phyloP scores from a whole-genome alignment of 2,797 vertebrate genomes.

The Alcedo atthis region DNA sequence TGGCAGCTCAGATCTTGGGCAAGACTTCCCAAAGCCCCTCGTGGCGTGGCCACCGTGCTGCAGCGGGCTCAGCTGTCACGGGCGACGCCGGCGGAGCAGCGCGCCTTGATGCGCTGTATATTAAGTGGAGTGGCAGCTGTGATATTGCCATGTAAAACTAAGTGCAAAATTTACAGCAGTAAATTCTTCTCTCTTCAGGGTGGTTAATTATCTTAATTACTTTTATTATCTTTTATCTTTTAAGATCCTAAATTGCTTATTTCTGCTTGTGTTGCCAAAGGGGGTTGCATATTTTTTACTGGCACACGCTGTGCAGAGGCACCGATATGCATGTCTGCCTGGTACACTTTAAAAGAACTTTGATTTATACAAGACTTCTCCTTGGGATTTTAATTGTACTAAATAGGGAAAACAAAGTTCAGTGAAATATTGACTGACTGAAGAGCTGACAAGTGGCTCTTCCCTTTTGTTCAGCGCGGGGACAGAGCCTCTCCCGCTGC shows the following conservation, averaged over 20 bases:
- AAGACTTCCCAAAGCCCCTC: background rate
- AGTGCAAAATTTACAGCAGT: constrained; percentile 81
- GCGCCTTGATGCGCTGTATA: constrained; percentile 57
- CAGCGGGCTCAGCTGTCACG: background rate
- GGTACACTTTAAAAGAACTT: constrained; percentile 74
- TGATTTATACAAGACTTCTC: constrained; percentile 74
- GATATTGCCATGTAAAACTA: constrained; percentile 77
- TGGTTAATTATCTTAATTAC: constrained; percentile 89
- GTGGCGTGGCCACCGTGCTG: background rate
- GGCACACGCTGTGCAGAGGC: constrained; percentile 61
- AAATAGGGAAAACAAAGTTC: constrained; percentile 69
- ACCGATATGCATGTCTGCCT: constrained; percentile 25
- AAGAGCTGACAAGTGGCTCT: constrained; percentile 3
- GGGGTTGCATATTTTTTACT: constrained; percentile 78
- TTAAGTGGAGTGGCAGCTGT: constrained; percentile 79
- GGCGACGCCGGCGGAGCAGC: background rate
- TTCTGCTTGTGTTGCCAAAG: constrained; percentile 83
- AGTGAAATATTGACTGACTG: constrained; percentile 27
- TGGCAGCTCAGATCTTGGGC: background rate
- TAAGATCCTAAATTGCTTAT: constrained; percentile 85
- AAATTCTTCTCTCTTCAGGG: constrained; percentile 85
- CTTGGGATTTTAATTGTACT: constrained; percentile 71
- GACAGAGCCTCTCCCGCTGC: background rate
- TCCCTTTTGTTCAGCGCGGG: background rate
- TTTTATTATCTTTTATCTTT: constrained; percentile 87